phyloP scores from a whole-genome alignment of 1,140 invertebrate genomes.

The Diorhabda carinulata region DNA sequence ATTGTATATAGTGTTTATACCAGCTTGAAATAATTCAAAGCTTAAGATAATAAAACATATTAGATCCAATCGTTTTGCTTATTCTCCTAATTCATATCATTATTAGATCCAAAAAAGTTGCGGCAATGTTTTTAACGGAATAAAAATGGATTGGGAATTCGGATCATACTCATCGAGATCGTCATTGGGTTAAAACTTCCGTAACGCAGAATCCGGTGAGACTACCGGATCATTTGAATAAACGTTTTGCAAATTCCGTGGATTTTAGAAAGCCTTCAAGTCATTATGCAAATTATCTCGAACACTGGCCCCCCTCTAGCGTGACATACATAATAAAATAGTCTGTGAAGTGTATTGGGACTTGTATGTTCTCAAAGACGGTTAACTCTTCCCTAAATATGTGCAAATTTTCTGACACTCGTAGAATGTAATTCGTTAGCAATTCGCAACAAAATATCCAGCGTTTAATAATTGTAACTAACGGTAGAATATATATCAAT shows the following conservation, averaged over 20 bases:
- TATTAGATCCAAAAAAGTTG: too few relatives aligned
- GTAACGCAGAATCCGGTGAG: conserved; percentile 12
- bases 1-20: too few relatives aligned
- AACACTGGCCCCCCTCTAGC: conserved; percentile 28
- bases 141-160: background rate
- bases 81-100: too few relatives aligned
- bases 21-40: too few relatives aligned
- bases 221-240: conserved; percentile 34
- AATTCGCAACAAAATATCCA: too few relatives aligned
- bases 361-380: conserved; percentile 13
- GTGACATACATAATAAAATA: conserved; percentile 32
- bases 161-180: background rate
- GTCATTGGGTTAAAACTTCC: conserved; percentile 9
- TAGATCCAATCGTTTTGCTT: too few relatives aligned
- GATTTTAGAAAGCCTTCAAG: conserved; percentile 32
- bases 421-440: too few relatives aligned
- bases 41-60: too few relatives aligned
- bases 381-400: conserved; percentile 7
- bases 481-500: too few relatives aligned
- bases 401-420: background rate
- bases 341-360: conserved; percentile 16
- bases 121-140: conserved; percentile 16
- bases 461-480: too few relatives aligned
- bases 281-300: conserved; percentile 32
- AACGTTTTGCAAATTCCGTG: conserved; percentile 35